Base-by-base conservation (phyloP, 1,140 invertebrate species). In the Atta cephalotes region DNA sequence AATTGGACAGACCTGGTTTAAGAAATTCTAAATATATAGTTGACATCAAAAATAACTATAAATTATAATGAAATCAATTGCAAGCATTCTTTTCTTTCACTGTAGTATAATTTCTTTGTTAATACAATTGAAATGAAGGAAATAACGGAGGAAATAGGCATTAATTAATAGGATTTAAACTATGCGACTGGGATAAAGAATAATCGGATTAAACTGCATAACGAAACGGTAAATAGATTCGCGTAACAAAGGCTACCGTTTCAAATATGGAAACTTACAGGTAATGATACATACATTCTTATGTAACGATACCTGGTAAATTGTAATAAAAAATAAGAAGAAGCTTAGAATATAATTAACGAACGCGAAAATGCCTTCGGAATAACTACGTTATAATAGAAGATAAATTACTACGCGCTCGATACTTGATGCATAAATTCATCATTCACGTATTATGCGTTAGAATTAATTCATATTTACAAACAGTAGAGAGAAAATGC, bases 151-250 rank as follows among this genome's bases (percentile, higher is more conserved):
- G 25, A 25, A 28, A 45, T 65, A 51, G 25, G 10, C 51, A 49
- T 71, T 28, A 71, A 81, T 81, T 49, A 81, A 56, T 71, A 18
- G 39, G 14, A n/a, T 81, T 49, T 70, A 28, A 25, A 71, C 78
- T 45, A 81, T 71, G n/a, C 53, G n/a, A 18, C 39, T 79, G 9
- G 25, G 45, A 25, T 35, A 68, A 68, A 35, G 18, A 25, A 31
- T 78, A 79, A 79, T 28, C 25, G 77, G 77, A 79, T 79, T 79
- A 79, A 39, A 56, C 31, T n/a, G 14, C 3, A 53, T 70, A 81
- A 70, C 49, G 49, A 28, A 65, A 66, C 77, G 45, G 7, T 65
- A 49, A 31, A 62, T 62, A 45, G 35, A 16, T 56, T 16, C 21
- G 31, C 9, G 31, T 18, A 39, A n/a, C 63, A 35, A 49, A 51